These are phyloP conservation scores for Plodia interpunctella DNA, from an alignment of 1,140 invertebrate species.

Conservation along the genomic window DNA sequence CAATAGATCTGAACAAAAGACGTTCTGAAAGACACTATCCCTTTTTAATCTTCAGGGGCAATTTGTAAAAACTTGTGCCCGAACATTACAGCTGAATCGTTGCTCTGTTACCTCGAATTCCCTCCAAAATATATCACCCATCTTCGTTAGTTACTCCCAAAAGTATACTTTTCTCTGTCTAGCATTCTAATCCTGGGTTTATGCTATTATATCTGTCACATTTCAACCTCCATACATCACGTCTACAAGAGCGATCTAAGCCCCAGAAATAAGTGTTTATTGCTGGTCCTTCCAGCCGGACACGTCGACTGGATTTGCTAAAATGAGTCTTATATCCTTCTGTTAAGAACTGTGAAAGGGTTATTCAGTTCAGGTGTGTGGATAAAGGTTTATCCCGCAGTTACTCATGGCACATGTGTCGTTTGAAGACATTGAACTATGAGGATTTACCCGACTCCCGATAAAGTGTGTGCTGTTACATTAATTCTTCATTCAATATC, in stretches of 20 bases:
- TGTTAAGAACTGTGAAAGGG: constrained; percentile 35
- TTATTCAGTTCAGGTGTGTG: constrained; percentile 46
- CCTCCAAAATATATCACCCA: constrained; percentile 25
- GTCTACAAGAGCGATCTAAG: constrained; percentile 49
- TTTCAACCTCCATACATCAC: constrained; percentile 59
- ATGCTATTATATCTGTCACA: constrained; percentile 39
- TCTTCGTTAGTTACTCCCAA: constrained; percentile 14
- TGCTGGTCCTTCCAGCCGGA: constrained; percentile 57
- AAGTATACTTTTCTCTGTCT: constrained; percentile 30
- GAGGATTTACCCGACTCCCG: constrained; percentile 43
- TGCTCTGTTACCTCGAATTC: not conserved
- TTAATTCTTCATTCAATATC: constrained; percentile 10
- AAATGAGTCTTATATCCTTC: constrained; percentile 48
- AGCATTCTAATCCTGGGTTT: constrained; percentile 31
- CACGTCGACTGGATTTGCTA: constrained; percentile 32
- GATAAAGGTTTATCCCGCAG: constrained; percentile 53
- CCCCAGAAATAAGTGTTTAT: constrained; percentile 70
- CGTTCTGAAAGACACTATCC: not conserved
- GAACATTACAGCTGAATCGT: not conserved
- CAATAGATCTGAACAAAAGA: not conserved
- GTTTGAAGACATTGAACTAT: constrained; percentile 32
- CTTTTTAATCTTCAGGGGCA: not conserved
- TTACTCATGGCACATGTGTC: constrained; percentile 47
- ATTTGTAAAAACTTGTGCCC: not conserved
- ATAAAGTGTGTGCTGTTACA: not conserved